Evolutionary conservation across 2,113 vertebrate species (phyloP).

Genomic region (Rhadina sibilatrix): DNA sequence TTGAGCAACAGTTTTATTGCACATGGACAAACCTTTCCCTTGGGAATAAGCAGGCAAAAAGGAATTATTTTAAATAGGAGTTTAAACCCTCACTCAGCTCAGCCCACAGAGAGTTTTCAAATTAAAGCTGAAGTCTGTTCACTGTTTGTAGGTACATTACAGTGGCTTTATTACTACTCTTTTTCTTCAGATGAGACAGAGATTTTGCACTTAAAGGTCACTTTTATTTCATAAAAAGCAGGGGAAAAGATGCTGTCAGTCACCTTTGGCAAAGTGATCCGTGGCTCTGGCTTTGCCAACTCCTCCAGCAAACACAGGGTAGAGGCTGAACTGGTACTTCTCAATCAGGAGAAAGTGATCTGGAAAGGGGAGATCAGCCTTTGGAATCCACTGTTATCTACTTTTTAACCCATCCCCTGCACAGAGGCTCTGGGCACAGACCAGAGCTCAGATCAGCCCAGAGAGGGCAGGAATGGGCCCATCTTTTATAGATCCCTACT

Average conservation of each 20-base stretch:
- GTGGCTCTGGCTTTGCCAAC: constrained; percentile 78
- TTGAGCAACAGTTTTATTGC: background rate
- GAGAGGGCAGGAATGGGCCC: background rate
- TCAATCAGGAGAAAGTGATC: constrained; percentile 87
- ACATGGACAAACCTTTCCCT: background rate
- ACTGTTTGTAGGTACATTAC: background rate
- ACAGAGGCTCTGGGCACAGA: background rate
- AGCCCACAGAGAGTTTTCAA: background rate
- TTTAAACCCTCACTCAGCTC: background rate
- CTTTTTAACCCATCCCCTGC: background rate
- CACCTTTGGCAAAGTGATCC: constrained; percentile 77
- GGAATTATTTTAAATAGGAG: background rate
- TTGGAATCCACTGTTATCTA: background rate
- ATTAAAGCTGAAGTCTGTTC: background rate
- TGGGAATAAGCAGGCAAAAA: background rate
- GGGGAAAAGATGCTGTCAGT: background rate
- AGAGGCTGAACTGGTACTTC: constrained; percentile 84
- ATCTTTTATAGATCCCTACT: background rate
- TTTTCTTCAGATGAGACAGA: background rate
- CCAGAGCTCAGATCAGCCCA: background rate
- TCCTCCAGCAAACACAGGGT: constrained; percentile 85
- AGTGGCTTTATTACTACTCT: background rate
- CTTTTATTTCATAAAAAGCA: background rate
- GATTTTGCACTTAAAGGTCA: background rate
- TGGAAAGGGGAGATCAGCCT: constrained; percentile 58